phyloP scores from a whole-genome alignment of 2,888 invertebrate genomes.

The Lymantria monacha region DNA sequence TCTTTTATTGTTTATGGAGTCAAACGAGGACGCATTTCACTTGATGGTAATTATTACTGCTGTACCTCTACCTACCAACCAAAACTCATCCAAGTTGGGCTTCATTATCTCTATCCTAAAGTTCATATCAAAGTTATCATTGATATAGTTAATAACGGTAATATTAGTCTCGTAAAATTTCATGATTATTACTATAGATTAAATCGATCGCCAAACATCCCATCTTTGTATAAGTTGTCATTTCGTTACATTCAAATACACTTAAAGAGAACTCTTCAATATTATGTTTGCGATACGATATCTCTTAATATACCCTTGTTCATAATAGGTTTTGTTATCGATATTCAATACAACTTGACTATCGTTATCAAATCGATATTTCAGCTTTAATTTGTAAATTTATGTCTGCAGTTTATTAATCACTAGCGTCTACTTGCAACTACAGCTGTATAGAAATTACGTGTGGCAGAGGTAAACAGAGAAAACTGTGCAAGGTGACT shows the following conservation, averaged over 20 bases:
- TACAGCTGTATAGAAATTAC: too few species aligned
- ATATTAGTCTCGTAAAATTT: constrained; percentile 32
- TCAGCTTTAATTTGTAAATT: too few species aligned
- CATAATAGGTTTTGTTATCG: background rate
- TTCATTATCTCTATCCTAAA: constrained; percentile 3
- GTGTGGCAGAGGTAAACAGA: too few species aligned
- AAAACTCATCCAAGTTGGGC: too few species aligned
- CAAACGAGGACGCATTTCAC: too few species aligned
- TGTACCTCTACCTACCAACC: too few species aligned
- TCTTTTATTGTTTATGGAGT: too few species aligned
- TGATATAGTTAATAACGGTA: constrained; percentile 30
- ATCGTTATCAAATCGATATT: too few species aligned
- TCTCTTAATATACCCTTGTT: background rate
- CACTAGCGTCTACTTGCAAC: too few species aligned
- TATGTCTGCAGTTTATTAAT: too few species aligned
- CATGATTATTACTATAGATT: constrained; percentile 28
- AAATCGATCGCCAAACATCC: constrained; percentile 19
- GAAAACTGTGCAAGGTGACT: too few species aligned
- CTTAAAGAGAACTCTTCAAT: constrained; percentile 4
- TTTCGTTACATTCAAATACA: constrained; percentile 13
- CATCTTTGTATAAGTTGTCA: constrained; percentile 15
- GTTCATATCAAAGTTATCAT: constrained; percentile 22
- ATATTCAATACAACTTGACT: background rate
- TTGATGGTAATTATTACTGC: too few species aligned
- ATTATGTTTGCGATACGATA: background rate